Evolutionary conservation across 2,113 vertebrate species (phyloP).

Genomic region (rat (Rattus norvegicus)): GRCr8 NC_086020.1:44514001-44514500

Average conservation of each 20-base stretch:
- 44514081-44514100: not conserved
- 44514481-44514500: not conserved
- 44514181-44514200: not conserved
- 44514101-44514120: not conserved
- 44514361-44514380: not conserved
- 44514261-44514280: not conserved
- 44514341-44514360: not conserved
- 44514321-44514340: not conserved
- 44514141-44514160: not conserved
- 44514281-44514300: not conserved
- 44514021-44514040: not conserved
- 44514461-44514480: not conserved
- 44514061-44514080: not conserved
- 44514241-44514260: not conserved
- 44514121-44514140: not conserved
- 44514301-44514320: not conserved
- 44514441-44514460: not conserved
- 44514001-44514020: not conserved
- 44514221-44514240: not conserved
- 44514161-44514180: not conserved
- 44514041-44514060: not conserved
- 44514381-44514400: not conserved
- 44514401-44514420: not conserved
- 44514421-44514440: not conserved
- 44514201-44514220: not conserved